Evolutionary conservation across 1,140 invertebrate genomes (phyloP).

Genomic region (Macrostomum lignano): DNA sequence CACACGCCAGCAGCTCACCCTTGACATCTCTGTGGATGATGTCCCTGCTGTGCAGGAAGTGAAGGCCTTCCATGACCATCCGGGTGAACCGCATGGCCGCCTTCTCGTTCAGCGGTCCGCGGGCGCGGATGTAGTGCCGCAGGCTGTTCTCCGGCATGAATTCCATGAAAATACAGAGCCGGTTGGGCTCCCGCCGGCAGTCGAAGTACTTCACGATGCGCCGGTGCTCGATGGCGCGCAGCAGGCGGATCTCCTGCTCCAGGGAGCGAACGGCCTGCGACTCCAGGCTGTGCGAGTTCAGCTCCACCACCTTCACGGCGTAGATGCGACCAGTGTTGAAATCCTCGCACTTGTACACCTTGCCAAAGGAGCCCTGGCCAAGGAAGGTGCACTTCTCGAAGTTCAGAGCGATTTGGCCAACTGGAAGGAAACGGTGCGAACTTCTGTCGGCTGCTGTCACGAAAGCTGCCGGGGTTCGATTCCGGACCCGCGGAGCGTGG

Average conservation of each 20-base stretch:
- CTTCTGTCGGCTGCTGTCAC: too few relatives aligned
- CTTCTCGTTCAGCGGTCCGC: constrained; percentile 18
- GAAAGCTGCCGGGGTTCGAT: too few relatives aligned
- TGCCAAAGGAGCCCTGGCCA: constrained; percentile 26
- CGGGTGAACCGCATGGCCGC: constrained; percentile 22
- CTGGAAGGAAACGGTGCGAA: constrained; percentile 11
- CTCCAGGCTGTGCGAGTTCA: constrained; percentile 14
- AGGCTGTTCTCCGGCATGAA: constrained; percentile 26
- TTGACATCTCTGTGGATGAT: too few relatives aligned
- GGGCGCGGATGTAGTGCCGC: constrained; percentile 20
- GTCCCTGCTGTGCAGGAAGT: too few relatives aligned
- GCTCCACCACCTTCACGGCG: constrained; percentile 23
- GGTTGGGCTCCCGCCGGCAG: constrained; percentile 14
- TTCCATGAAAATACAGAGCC: constrained; percentile 29
- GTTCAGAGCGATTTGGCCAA: constrained; percentile 22
- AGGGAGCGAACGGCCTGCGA: constrained; percentile 23
- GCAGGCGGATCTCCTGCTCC: constrained; percentile 22
- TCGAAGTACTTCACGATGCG: constrained; percentile 28
- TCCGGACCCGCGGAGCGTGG: too few relatives aligned
- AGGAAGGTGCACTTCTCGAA: constrained; percentile 21
- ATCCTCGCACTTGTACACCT: constrained; percentile 26
- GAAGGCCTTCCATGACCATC: constrained; percentile 23
- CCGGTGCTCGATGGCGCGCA: constrained; percentile 22
- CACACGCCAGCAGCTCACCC: too few relatives aligned
- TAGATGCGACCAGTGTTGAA: constrained; percentile 22